phyloP scores from a whole-genome alignment of 2,113 vertebrate species.

The Bufo gargarizans region DNA sequence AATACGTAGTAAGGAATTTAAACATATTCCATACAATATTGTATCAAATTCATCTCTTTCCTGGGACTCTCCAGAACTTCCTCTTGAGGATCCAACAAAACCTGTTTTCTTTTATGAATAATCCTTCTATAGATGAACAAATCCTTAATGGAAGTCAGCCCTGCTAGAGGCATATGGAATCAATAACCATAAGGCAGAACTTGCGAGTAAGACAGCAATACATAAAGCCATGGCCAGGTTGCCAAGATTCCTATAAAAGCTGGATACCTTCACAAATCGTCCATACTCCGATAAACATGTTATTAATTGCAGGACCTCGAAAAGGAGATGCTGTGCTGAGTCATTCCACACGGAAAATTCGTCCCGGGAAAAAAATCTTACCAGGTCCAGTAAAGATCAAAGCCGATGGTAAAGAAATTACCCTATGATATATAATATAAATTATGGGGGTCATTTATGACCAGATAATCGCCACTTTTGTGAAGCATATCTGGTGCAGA shows the following conservation, averaged over 20 bases:
- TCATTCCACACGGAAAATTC: constrained; percentile 69
- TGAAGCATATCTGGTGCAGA: no score
- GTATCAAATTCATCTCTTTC: background rate
- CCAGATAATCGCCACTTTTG: no score
- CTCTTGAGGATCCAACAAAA: background rate
- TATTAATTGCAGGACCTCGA: constrained; percentile 48
- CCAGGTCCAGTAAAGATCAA: constrained; percentile 60
- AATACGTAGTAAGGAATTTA: background rate
- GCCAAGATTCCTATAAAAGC: background rate
- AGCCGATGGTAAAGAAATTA: constrained; percentile 65
- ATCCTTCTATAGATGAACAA: background rate
- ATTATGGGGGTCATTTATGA: no score
- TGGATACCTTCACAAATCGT: background rate
- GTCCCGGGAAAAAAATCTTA: constrained; percentile 66
- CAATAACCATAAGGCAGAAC: background rate
- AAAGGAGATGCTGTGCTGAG: constrained; percentile 67
- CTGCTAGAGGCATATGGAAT: background rate
- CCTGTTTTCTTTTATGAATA: constrained; percentile 14
- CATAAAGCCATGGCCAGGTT: background rate
- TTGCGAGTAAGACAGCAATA: background rate
- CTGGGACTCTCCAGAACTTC: background rate
- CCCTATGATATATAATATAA: background rate
- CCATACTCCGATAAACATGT: background rate
- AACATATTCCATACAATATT: background rate
- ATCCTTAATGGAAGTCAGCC: background rate